Base-by-base conservation (phyloP, 2,888 invertebrate genomes). In the Epiblema foenella region DNA sequence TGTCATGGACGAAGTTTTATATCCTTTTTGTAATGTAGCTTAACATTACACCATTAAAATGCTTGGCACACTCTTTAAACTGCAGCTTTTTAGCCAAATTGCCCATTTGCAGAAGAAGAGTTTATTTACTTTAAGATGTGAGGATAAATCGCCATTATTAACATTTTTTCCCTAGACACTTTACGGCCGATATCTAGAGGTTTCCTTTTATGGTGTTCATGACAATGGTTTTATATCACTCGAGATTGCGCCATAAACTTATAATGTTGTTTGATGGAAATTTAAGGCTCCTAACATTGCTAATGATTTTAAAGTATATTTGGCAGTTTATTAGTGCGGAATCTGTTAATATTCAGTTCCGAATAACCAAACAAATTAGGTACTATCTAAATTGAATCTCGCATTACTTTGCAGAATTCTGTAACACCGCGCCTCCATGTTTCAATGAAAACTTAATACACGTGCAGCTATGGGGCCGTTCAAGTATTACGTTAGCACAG, bases 41-140 rank as follows among this genome's bases (percentile, higher is more conserved):
- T 24, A 15, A 54, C 0, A 17, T 7, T 1, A n/a, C 56, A 9
- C 2, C 24, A 57, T 33, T 9, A 56, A 56, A 56, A 46, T 46
- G 11, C 59, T 69, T 51, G 20, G 65, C 51, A 18, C 39, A 64
- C 24, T 11, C 39, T 59, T 69, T 63, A 18, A 66, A 70, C 17
- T 33, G 15, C 33, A 24, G 12, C 54, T 60, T 59, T 70, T 59
- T 58, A 20, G 59, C 59, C 15, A 39, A 51, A 58, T 24, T 11
- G 17, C 20, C 39, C n/a, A 7, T 57, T 60, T 66, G 54, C 39
- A 17, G 33, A 65, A 33, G 65, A 10, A 51, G 60, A 52, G 17
- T 24, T 59, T 60, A 39, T 39, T 29, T 63, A 37, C 15, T 37
- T 57, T 24, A 10, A 17, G n/a, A 29, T n/a, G 37, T 69, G 64